Evolutionary conservation across 2,113 vertebrate genomes (phyloP), one percentile per base, ranked within the genome.

Genomic region (Alligator mississippiensis): DNA sequence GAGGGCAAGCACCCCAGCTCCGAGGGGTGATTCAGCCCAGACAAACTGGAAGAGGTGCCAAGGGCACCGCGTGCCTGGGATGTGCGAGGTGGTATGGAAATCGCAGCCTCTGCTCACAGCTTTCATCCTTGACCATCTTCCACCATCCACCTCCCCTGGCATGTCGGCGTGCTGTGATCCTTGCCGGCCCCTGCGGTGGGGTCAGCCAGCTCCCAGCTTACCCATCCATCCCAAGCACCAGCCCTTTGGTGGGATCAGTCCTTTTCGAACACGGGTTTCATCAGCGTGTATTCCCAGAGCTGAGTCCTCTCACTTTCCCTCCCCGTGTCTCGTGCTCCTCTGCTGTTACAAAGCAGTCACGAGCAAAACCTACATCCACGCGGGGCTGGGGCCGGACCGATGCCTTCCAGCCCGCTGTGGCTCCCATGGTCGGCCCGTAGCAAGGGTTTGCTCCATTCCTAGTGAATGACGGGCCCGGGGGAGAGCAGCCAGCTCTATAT

Each of bases 341-440:
- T 34, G 34, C 34, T 34, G 34, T 34, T 34, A 34, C 34, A 34
- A 34, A 34, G 34, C 34, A 34, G 34, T 34, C 34, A 34, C 34
- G 34, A 34, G 34, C 34, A 34, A 34, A 34, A 34, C 34, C 34
- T 34, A 34, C 34, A 34, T 34, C 34, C 34, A 34, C 34, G 34
- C 34, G 34, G 34, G 34, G 34, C 34, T 34, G 34, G 34, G 34
- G 34, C 79, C 38, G 4, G 61, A 34, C 58, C 59, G 13, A 34
- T 9, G 14, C 14, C 5, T 30, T 55, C 72, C 7, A 0, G 62
- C 0, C 0, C 0, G 1, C 4, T 13, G 16, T 25, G 84, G 75
- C 9, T 25, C 64, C 58, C 61, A 75, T 2, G 83, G 63, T 47
- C 21, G 14, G 55, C 12, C 79, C 13, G 30, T 13, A 30, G 88